Percentiles rank a stretch among this genome's conserved stretches.
phyloP scores from a whole-genome alignment of 2,113 vertebrate genomes.

The Leptobrachium leishanense region DNA sequence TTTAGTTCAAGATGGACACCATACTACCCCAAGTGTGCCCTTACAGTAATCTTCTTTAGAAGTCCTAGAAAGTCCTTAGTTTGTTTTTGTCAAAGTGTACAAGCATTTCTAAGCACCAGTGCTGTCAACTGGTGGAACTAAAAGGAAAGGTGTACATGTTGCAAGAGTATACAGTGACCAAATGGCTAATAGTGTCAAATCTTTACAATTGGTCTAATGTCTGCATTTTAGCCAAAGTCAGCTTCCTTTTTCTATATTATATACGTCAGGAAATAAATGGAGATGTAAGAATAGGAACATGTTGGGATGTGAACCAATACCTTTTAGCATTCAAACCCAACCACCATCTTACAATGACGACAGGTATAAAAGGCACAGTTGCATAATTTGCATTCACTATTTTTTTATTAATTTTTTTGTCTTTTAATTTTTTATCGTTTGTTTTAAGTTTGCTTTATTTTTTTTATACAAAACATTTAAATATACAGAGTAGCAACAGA shows the following conservation, averaged over 20 bases:
- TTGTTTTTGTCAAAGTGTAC: too few species aligned
- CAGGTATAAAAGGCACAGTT: constrained; percentile 99
- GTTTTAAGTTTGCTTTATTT: constrained; percentile 52
- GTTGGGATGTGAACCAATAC: constrained; percentile 78
- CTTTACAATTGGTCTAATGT: constrained; percentile 78
- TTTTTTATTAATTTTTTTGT: constrained; percentile 61
- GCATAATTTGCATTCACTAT: constrained; percentile 98
- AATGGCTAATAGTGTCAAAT: background rate
- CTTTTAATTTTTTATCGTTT: constrained; percentile 51
- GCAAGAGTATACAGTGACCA: background rate
- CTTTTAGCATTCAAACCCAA: constrained; percentile 81
- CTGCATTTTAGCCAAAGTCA: constrained; percentile 81
- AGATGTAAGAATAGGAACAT: constrained; percentile 76
- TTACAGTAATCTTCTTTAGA: too few species aligned
- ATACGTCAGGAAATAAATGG: constrained; percentile 76
- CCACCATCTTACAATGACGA: constrained; percentile 86
- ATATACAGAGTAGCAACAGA: constrained; percentile 91
- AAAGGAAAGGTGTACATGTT: too few species aligned
- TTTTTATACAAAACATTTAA: constrained; percentile 90
- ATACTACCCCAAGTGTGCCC: too few species aligned
- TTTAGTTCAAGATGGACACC: too few species aligned
- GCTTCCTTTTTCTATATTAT: constrained; percentile 72
- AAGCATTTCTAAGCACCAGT: too few species aligned
- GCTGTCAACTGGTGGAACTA: too few species aligned
- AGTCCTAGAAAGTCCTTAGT: too few species aligned